Base-by-base conservation (phyloP, 2,797 vertebrate species). In the Sebastes nivosus region DNA sequence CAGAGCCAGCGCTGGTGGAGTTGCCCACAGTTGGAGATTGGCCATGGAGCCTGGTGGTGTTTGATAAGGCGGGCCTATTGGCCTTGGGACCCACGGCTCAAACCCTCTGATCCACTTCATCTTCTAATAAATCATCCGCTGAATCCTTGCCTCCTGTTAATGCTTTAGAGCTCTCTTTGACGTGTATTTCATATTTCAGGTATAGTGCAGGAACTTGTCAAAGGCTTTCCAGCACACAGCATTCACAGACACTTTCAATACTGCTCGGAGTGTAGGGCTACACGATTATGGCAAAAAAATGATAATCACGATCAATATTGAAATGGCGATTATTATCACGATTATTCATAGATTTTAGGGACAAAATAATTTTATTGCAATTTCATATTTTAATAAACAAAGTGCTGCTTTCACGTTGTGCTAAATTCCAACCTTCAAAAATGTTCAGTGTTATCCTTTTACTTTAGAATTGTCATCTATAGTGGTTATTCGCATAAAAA, bases 11-110 rank as follows among this genome's bases (percentile, higher is more conserved):
- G 20, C 72, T 87, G 69, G 55, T 91, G 70, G 77, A 75, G 83
- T 84, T 88, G 88, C 85, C 84, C 76, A 85, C 79, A 91, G 81
- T 83, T 93, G 87, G 87, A 91, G 87, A 92, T 92, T 90, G 91
- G 89, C 90, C 90, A 91, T 79, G 81, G 81, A 93, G 90, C 84
- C 91, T 94, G 93, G 60, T 89, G 86, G 75, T 89, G 89, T 90
- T 92, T 90, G 94, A 94, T 94, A 94, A 93, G 90, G 84, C 86
- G 36, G 83, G 70, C 52, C 80, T 93, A 68, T 67, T 93, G 91
- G 89, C 90, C 87, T 86, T 88, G 87, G 92, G 81, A 91, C 86
- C 87, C 79, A 54, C 36, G 52, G 79, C 89, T 88, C 82, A 84
- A 66, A 87, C 75, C 82, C 77, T 90, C 87, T 89, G 89, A 92